phyloP scores from a whole-genome alignment of 1,140 invertebrate species.

The Hyles euphorbiae region DNA sequence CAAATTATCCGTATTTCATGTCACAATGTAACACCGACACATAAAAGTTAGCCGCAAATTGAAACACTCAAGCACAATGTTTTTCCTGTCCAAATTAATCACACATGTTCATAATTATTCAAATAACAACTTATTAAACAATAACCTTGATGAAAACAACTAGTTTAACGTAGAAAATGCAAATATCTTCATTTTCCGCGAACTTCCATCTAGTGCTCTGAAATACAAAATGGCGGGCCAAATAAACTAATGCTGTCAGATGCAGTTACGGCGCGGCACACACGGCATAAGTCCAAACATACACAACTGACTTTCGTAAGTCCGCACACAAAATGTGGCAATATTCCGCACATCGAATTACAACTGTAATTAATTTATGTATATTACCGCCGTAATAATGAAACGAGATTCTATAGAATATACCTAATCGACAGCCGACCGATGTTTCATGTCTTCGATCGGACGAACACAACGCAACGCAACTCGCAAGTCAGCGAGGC shows the following conservation, averaged over 20 bases:
- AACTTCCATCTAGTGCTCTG: conserved; percentile 39
- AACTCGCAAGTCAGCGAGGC: not conserved
- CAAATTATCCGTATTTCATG: not conserved
- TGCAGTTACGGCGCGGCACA: conserved; percentile 3
- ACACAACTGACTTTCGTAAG: conserved; percentile 4
- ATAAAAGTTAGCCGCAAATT: not conserved
- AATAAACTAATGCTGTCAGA: conserved; percentile 38
- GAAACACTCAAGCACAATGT: conserved; percentile 6
- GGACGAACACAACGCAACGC: conserved; percentile 5
- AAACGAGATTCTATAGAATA: conserved; percentile 4
- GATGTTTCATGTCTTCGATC: conserved; percentile 1
- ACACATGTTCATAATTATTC: not conserved
- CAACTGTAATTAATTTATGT: conserved; percentile 40
- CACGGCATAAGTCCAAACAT: conserved; percentile 8
- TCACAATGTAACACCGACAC: not conserved
- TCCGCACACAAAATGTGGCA: not conserved
- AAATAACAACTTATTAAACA: conserved; percentile 2
- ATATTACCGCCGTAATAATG: conserved; percentile 29
- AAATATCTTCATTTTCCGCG: conserved; percentile 42
- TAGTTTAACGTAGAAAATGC: conserved; percentile 21
- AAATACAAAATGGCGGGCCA: conserved; percentile 65
- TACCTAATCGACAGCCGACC: not conserved
- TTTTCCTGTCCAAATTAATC: conserved; percentile 2
- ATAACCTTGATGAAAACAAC: conserved; percentile 22
- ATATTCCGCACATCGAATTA: not conserved